Evolutionary conservation across 2,113 vertebrate species (phyloP).

Genomic region (Chrysemys picta): DNA sequence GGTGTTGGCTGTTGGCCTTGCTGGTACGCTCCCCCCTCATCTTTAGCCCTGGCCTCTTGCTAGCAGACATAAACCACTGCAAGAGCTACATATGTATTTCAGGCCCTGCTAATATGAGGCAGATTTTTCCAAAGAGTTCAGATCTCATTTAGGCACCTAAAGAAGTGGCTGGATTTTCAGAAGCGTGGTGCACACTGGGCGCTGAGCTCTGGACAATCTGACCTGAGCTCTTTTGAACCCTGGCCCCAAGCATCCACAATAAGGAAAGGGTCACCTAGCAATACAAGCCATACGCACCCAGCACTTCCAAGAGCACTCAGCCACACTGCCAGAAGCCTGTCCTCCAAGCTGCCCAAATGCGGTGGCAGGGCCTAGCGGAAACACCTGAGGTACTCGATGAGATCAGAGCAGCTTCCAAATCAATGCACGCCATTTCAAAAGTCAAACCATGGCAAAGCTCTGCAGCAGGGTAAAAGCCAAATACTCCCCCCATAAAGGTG

Average conservation of each 20-base stretch:
- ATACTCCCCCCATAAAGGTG: fast-evolving
- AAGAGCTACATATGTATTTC: neutral
- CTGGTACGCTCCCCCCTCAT: neutral
- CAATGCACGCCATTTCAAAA: neutral
- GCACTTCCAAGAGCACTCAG: neutral
- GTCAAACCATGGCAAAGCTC: neutral
- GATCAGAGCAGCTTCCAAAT: neutral
- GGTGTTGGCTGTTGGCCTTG: neutral
- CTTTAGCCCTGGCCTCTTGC: neutral
- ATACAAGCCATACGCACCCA: fast-evolving
- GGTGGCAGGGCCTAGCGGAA: neutral
- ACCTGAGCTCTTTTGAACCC: neutral
- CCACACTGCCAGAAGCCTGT: neutral
- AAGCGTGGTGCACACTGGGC: fast-evolving
- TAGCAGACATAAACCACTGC: neutral
- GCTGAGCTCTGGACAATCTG: neutral
- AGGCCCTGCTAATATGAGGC: neutral
- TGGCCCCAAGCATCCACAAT: neutral
- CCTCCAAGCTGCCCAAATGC: neutral
- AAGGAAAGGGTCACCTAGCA: neutral
- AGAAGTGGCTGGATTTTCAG: neutral
- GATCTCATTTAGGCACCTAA: neutral
- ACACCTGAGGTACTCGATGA: neutral
- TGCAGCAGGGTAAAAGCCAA: neutral
- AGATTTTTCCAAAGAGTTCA: neutral